Evolutionary conservation across 2,113 vertebrate species (phyloP).

Genomic region (Phoenicopterus ruber): DNA sequence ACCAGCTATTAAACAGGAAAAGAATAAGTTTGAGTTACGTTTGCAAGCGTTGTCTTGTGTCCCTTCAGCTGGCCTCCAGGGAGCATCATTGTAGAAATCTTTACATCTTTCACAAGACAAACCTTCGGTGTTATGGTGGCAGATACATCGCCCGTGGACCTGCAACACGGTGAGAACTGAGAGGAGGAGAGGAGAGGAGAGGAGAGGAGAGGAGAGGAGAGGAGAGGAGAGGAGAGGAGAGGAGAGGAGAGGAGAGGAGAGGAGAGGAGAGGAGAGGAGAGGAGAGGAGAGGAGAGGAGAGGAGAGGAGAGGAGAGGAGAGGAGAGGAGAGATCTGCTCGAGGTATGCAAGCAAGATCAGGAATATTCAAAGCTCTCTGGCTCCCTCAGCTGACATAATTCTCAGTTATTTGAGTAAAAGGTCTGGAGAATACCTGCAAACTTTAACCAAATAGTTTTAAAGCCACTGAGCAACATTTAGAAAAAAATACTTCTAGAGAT

Average conservation of each 20-base stretch:
- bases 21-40: conserved; percentile 62
- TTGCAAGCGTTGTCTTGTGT: conserved; percentile 73
- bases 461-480: not conserved
- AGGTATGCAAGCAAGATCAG: not conserved
- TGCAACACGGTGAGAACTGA: conserved; percentile 2
- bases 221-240: too few relatives aligned
- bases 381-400: conserved; percentile 56
- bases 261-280: not conserved
- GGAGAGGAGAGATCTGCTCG: not conserved
- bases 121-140: conserved; percentile 84
- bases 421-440: not conserved
- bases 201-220: not conserved
- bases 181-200: not conserved
- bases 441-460: not conserved
- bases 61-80: conserved; percentile 83
- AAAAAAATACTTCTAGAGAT: not conserved
- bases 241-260: not conserved
- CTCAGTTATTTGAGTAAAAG: not conserved
- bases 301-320: not conserved
- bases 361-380: conserved; percentile 55
- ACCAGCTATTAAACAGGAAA: not conserved
- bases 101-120: conserved; percentile 84
- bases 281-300: not conserved
- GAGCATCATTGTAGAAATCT: conserved; percentile 85
- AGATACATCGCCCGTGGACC: conserved; percentile 84